Conservation (phyloP, 2,888 invertebrate genomes). For the Meloe dianella region DNA sequence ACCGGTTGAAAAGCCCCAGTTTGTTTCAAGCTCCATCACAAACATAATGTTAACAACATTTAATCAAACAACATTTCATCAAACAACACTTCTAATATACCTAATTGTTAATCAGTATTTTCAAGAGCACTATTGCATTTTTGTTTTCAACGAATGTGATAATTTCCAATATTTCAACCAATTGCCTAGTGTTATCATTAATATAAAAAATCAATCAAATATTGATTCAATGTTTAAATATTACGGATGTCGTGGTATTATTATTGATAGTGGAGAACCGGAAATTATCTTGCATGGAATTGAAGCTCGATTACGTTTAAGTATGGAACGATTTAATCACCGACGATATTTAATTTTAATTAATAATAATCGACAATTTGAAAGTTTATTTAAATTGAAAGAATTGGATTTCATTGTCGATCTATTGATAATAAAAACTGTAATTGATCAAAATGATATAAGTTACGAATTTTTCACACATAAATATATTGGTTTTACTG, state of each 20-base stretch:
- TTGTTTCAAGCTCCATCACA: neutral
- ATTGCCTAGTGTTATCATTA: neutral
- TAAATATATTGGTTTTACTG: constrained; percentile 16
- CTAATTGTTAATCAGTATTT: neutral
- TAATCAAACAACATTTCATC: neutral
- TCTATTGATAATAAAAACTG: neutral
- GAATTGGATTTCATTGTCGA: constrained; percentile 24
- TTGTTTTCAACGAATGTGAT: neutral
- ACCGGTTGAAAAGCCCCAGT: neutral
- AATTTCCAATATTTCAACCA: neutral
- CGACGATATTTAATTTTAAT: constrained; percentile 22
- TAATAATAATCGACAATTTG: constrained; percentile 7
- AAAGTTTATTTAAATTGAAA: constrained; percentile 20
- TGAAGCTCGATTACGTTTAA: constrained; percentile 17
- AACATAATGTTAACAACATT: neutral
- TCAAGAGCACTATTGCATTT: neutral
- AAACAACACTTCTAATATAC: neutral
- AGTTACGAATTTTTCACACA: constrained; percentile 23
- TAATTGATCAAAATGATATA: constrained; percentile 4
- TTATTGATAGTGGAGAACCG: constrained; percentile 15
- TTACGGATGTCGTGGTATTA: constrained; percentile 25
- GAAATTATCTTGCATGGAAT: constrained; percentile 14
- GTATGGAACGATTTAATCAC: constrained; percentile 21
- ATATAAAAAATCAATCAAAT: constrained; percentile 5
- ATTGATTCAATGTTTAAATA: constrained; percentile 19